Evolutionary conservation across 1,140 invertebrate genomes (phyloP).

Genomic region (Aricia agestis): DNA sequence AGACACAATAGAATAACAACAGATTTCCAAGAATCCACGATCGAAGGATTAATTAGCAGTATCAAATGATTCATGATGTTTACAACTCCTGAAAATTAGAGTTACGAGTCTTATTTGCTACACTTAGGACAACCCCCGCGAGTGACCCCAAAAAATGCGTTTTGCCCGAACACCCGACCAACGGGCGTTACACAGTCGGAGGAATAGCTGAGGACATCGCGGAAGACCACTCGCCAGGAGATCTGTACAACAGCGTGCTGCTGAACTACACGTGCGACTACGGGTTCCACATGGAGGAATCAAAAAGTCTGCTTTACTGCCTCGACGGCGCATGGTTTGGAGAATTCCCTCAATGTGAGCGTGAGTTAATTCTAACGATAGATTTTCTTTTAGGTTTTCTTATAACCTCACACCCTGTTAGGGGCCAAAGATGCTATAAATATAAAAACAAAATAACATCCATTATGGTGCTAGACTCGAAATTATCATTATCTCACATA

Average conservation of each 20-base stretch:
- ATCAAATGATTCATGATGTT: too few species aligned
- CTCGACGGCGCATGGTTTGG: background rate
- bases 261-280: constrained; percentile 5
- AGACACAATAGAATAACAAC: too few species aligned
- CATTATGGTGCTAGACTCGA: too few species aligned
- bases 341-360: constrained; percentile 1
- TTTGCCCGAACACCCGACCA: background rate
- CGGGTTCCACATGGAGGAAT: background rate
- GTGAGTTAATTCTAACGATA: background rate
- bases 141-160: background rate
- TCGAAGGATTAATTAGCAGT: too few species aligned
- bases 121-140: background rate
- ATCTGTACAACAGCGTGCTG: background rate
- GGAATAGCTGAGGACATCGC: background rate
- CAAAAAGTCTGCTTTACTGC: background rate
- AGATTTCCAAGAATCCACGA: too few species aligned
- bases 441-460: too few species aligned
- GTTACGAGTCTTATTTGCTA: background rate
- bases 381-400: too few species aligned
- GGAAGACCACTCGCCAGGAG: background rate
- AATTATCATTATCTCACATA: too few species aligned
- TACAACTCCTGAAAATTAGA: too few species aligned
- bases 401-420: too few species aligned
- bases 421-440: background rate
- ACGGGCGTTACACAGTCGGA: background rate